Base-by-base conservation (phyloP, 2,113 vertebrate genomes). In the Leptosomus discolor region DNA sequence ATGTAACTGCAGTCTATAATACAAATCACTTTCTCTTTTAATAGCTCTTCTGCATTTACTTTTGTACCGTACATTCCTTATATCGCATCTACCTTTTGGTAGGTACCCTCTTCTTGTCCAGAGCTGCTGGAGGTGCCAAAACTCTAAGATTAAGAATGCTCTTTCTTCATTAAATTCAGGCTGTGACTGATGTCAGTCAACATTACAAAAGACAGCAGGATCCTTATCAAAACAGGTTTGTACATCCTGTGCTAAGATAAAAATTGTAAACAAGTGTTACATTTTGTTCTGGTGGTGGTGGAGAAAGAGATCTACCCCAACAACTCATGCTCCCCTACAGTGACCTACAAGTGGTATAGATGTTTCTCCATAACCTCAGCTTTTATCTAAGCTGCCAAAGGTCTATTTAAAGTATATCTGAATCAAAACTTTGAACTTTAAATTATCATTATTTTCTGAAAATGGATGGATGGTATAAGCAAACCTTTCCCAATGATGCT, bases 171-270 rank as follows among this genome's bases (percentile, higher is more conserved):
- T 53, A 88, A 78, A 94, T 48, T 57, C 74, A 82, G 48, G 41
- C 65, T 30, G 9, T 48, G 37, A 76, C 67, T 83, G 19, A 58
- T 70, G 34, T 53, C 85, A 92, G 45, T 12, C 8, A 2, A 61
- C 21, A 43, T 46, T 57, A 85, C 12, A 90, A 69, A 93, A 92
- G 20, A 30, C 34, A 89, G 64, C 18, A 82, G 34, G 46, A 90
- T 90, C 54, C 65, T 90, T 93, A 85, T 46, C 37, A 83, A 68
- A 93, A 90, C 24, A 82, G 17, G 34, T 45, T 41, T 84, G 50
- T 34, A 65, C 9, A 26, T 61, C 46, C 63, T 16, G 6, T 56
- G 34, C 54, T 77, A 21, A 51, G 34, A 85, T 17, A 74, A 80
- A 90, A 85, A 67, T 8, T 46, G 8, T 65, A 86, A 71, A 68